A percentile compares a stretch with the other conserved stretches of the same genome.
phyloP scores from a whole-genome alignment of 2,888 invertebrate genomes.

The Caenorhabditis zanzibari region DNA sequence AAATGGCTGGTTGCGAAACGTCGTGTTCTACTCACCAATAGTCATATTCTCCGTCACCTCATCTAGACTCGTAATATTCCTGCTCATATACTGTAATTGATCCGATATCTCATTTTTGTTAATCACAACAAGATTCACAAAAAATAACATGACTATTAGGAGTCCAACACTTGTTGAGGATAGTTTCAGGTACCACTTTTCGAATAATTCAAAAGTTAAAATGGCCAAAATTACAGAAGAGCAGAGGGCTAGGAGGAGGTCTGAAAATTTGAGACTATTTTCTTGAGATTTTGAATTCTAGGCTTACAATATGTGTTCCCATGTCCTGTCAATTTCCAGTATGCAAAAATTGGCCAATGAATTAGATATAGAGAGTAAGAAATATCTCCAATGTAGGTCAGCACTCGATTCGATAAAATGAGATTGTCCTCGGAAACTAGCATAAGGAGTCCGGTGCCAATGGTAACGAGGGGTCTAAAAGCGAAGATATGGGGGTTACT shows the following conservation, averaged over 20 bases:
- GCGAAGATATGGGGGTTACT: too few relatives aligned
- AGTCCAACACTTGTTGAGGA: slow-evolving; percentile 17
- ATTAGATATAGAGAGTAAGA: slow-evolving; percentile 43
- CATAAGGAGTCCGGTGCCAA: slow-evolving; percentile 31
- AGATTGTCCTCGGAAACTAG: slow-evolving; percentile 7
- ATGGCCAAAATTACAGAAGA: slow-evolving; percentile 17
- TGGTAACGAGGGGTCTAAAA: slow-evolving; percentile 31
- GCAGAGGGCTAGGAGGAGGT: not conserved
- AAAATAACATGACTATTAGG: slow-evolving; percentile 27
- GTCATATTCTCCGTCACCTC: slow-evolving; percentile 42
- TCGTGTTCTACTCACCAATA: slow-evolving; percentile 4
- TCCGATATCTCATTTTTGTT: slow-evolving; percentile 39
- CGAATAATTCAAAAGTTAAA: slow-evolving; percentile 29
- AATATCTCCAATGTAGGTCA: slow-evolving; percentile 46
- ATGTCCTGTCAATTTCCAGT: slow-evolving; percentile 3
- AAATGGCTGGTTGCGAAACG: too few relatives aligned
- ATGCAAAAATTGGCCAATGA: slow-evolving; percentile 51
- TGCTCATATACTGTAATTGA: not conserved
- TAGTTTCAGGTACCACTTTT: slow-evolving; percentile 47
- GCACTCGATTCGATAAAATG: slow-evolving; percentile 3
- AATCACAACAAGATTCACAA: slow-evolving; percentile 22
- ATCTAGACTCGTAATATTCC: slow-evolving; percentile 17
- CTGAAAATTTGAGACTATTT: slow-evolving; percentile 17
- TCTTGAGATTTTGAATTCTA: not conserved
- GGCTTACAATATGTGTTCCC: slow-evolving; percentile 3